These are phyloP conservation scores for Sepiola atlantica DNA, from an alignment of 2,888 invertebrate species.

Conservation along the genomic window DNA sequence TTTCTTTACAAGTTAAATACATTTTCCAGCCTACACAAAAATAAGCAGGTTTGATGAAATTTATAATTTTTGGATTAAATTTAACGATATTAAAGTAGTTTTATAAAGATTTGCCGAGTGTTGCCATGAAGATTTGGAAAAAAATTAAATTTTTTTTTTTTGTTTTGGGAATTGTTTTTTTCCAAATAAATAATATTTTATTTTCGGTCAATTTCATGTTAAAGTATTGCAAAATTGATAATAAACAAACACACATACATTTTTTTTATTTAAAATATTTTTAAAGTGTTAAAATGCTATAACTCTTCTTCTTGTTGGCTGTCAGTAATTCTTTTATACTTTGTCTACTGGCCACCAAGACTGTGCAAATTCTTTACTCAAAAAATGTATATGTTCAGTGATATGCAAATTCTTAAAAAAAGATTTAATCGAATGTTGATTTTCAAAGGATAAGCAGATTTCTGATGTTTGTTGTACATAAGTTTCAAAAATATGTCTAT, in stretches of 20 bases:
- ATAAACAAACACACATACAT: constrained; percentile 12
- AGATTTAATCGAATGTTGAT: background rate
- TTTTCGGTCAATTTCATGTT: constrained; percentile 32
- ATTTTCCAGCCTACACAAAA: background rate
- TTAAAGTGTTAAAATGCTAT: background rate
- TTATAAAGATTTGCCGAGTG: background rate
- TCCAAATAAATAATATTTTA: background rate
- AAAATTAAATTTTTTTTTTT: background rate
- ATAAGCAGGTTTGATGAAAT: background rate
- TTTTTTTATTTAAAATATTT: background rate
- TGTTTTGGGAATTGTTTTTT: background rate
- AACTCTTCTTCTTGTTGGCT: background rate
- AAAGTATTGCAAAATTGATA: constrained; percentile 23
- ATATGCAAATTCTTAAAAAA: background rate
- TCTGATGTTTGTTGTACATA: background rate
- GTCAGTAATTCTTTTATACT: background rate
- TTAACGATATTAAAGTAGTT: background rate
- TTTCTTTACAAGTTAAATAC: background rate
- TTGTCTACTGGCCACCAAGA: background rate
- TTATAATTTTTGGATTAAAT: background rate
- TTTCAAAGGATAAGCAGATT: background rate
- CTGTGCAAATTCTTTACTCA: background rate
- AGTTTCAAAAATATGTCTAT: background rate
- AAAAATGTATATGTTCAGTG: background rate
- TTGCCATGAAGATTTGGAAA: constrained; percentile 2